Base-by-base conservation (phyloP, 2,113 vertebrate species). In the Brienomyrus longianalis region DNA sequence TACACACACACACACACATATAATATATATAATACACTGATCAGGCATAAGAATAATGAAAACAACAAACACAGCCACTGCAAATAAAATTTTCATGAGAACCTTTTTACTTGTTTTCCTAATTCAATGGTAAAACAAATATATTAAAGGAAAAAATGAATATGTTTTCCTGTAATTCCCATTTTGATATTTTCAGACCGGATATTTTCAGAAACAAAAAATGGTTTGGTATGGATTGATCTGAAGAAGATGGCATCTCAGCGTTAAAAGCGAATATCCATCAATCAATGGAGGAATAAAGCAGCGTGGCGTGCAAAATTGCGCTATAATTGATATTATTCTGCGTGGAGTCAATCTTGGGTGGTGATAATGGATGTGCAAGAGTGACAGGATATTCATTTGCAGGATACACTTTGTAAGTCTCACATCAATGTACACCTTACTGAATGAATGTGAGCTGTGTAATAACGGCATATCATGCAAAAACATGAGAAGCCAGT, bases 271-370 rank as follows among this genome's bases (percentile, higher is more conserved):
- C 45, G 27, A 13, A 66, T 31, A 9, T 85, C 89, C 56, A 70
- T 86, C 56, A 70, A 39, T 86, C 83, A 86, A 4, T 17, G 47
- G n/a, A 47, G 83, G 80, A 86, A 70, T 5, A 86, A 70, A 50
- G 70, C 45, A 11, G 43, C 21, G 56, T 50, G 23, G 84, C 54
- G 43, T 48, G 43, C 86, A 15, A n/a, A 52, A 74, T 59, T 21
- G 27, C 3, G 21, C 43, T 47, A 86, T 90, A 90, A 90, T 86
- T 90, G 89, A 90, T 86, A 86, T 35, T 43, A 59, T 83, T 89
- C 74, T 56, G 70, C 54, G 74, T 70, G 83, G 89, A 90, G 80
- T 87, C 89, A 70, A 54, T 86, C 83, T 70, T 50, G 47, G 13
- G 31, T 66, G 23, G 59, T 51, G 59, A 74, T 90, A 90, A 90